Evolutionary conservation across 2,113 vertebrate species (phyloP).

Genomic region (Leuciscus idus): DNA sequence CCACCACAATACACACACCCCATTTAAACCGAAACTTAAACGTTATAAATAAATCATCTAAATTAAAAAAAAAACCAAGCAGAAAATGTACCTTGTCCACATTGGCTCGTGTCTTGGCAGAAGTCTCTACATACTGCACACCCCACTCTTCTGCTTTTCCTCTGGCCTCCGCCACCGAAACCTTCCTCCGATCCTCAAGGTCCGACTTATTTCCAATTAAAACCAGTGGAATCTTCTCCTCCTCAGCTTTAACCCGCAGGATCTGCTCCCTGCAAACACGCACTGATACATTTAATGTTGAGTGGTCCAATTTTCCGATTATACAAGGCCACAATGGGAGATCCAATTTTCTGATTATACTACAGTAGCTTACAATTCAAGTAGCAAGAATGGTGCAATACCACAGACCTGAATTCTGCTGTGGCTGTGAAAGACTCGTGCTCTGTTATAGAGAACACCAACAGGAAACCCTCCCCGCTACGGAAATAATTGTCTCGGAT

Average conservation of each 20-base stretch:
- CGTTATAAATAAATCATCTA: too few species aligned
- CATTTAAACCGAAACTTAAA: background rate
- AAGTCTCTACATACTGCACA: conserved; percentile 79
- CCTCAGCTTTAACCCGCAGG: conserved; percentile 58
- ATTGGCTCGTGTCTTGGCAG: conserved; percentile 80
- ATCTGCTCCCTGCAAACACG: conserved; percentile 55
- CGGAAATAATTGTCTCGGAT: conserved; percentile 62
- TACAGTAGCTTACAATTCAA: background rate
- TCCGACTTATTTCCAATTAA: conserved; percentile 60
- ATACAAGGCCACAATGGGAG: background rate
- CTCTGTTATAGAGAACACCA: conserved; percentile 60
- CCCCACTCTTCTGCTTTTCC: conserved; percentile 66
- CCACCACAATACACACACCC: too few species aligned
- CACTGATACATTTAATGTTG: background rate
- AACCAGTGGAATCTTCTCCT: conserved; percentile 58
- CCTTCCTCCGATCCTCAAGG: conserved; percentile 58
- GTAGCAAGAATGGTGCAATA: background rate
- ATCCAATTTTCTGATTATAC: background rate
- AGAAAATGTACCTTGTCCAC: conserved; percentile 73
- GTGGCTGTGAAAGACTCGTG: conserved; percentile 58
- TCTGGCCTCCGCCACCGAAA: conserved; percentile 53
- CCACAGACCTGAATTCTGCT: conserved; percentile 56
- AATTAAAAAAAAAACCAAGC: background rate
- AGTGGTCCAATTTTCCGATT: background rate
- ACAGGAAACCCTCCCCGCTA: conserved; percentile 59